Conservation (phyloP, 1,140 invertebrate species). For the Heliconius eleuchia region DNA sequence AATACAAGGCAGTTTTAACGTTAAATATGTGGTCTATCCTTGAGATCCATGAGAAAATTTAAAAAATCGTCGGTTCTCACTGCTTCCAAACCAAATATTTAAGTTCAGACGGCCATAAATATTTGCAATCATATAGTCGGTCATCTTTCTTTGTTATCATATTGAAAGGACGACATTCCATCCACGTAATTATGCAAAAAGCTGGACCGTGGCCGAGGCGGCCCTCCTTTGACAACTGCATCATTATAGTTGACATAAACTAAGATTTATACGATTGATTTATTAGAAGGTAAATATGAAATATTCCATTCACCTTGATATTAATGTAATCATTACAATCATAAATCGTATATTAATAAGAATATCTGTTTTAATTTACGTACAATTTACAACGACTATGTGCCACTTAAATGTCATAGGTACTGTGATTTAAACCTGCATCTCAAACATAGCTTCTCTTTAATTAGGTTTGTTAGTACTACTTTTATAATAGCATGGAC, state of each 20-base stretch:
- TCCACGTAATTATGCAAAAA: slow-evolving; percentile 78
- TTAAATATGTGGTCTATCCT: neutral
- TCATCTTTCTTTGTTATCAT: slow-evolving; percentile 80
- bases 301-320: slow-evolving; percentile 54
- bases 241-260: slow-evolving; percentile 79
- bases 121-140: slow-evolving; percentile 66
- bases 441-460: neutral
- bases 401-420: slow-evolving; percentile 20
- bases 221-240: slow-evolving; percentile 72
- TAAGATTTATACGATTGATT: slow-evolving; percentile 77
- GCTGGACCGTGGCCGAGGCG: slow-evolving; percentile 70
- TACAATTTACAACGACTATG: slow-evolving; percentile 10
- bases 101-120: slow-evolving; percentile 63
- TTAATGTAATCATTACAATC: slow-evolving; percentile 42
- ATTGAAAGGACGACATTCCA: slow-evolving; percentile 76
- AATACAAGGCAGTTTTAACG: neutral
- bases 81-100: slow-evolving; percentile 44
- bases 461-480: neutral
- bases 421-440: neutral
- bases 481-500: neutral
- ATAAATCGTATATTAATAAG: slow-evolving; percentile 44
- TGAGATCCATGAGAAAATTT: slow-evolving; percentile 25
- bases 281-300: slow-evolving; percentile 75
- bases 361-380: slow-evolving; percentile 27
- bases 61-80: slow-evolving; percentile 49